Percentiles rank a stretch among this genome's conserved stretches.
Evolutionary conservation across 2,113 vertebrate species (phyloP).

Genomic region (Myiopsitta monachus): DNA sequence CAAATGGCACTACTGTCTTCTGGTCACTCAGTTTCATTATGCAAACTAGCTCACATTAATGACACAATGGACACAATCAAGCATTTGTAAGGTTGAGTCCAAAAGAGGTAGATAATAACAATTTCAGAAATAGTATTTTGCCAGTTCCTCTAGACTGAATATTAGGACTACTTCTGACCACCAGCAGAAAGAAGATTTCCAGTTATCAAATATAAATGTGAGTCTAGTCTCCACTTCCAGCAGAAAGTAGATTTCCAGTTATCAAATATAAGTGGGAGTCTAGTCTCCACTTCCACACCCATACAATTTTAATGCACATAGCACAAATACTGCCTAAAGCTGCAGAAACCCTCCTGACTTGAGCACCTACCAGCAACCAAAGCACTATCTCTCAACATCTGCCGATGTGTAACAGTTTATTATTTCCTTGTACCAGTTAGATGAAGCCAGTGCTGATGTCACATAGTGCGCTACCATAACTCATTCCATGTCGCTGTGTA

Average conservation of each 20-base stretch:
- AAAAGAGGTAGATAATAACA: not conserved
- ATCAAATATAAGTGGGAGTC: not conserved
- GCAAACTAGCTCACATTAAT: not conserved
- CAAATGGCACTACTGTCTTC: not conserved
- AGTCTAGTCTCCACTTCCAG: not conserved
- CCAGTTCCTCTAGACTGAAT: not conserved
- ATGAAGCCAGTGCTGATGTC: not conserved
- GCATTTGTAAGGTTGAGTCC: not conserved
- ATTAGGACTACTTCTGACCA: not conserved
- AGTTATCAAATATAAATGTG: not conserved
- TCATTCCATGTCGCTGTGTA: not conserved
- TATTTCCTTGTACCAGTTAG: not conserved
- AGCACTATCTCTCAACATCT: not conserved
- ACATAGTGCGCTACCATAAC: not conserved
- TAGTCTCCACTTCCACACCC: not conserved
- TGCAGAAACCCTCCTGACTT: not conserved
- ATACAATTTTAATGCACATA: not conserved
- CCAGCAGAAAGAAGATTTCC: not conserved
- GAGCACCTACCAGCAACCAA: not conserved
- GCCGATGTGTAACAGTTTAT: not conserved
- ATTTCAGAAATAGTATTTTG: not conserved
- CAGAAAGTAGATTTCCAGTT: not conserved
- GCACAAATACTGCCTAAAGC: fast-evolving
- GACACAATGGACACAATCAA: too few species aligned
- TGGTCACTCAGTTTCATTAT: not conserved